Percentiles rank a stretch among this genome's conserved stretches.
These are phyloP conservation scores for Megaceryle maxima DNA, from an alignment of 2,113 vertebrate genomes.

Conservation along the genomic window DNA sequence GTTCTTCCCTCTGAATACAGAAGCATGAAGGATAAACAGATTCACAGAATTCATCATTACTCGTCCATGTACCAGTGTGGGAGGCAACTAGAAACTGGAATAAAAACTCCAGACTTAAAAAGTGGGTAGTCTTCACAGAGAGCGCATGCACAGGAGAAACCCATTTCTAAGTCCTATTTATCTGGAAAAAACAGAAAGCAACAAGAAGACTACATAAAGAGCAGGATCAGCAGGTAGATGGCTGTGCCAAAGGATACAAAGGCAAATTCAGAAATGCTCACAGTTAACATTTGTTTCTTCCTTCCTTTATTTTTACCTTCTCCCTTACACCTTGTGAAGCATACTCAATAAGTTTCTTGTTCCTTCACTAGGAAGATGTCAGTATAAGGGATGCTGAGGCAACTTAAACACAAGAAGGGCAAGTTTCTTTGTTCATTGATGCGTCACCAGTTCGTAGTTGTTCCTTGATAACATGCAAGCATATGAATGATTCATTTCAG, in stretches of 20 bases:
- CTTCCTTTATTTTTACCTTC: not conserved
- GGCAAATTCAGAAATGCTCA: not conserved
- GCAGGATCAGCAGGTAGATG: not conserved
- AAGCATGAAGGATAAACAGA: not conserved
- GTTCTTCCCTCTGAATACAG: not conserved
- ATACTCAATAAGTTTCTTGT: not conserved
- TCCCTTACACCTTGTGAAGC: not conserved
- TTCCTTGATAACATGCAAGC: not conserved
- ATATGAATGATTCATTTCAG: not conserved
- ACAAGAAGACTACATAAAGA: not conserved
- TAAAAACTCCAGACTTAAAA: not conserved
- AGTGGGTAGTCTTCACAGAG: not conserved
- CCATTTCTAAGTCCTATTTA: not conserved
- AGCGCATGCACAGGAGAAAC: not conserved
- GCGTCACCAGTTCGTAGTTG: not conserved
- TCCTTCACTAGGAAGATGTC: not conserved
- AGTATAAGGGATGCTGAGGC: not conserved
- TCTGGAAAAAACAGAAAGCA: not conserved
- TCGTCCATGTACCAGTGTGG: not conserved
- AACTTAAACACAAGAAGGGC: not conserved
- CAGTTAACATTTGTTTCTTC: not conserved
- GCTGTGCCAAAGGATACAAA: not conserved
- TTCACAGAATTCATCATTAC: not conserved
- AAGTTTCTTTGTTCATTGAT: not conserved
- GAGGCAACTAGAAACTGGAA: not conserved